Percentiles rank a stretch among this genome's conserved stretches.
phyloP scores from a whole-genome alignment of 2,888 invertebrate genomes.

The Cryptocephalus primarius region DNA sequence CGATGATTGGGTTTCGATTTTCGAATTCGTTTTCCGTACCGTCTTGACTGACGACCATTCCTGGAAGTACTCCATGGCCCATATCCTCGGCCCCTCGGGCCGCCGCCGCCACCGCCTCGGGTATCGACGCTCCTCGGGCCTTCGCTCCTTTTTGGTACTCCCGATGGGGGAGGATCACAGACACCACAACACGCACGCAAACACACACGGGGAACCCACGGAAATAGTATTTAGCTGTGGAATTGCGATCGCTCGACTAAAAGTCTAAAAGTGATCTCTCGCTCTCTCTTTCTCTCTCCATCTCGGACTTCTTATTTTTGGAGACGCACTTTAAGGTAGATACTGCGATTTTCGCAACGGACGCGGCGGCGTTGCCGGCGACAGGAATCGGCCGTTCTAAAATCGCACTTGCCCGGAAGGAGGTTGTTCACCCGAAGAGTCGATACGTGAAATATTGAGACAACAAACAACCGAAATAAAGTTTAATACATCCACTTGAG shows the following conservation, averaged over 20 bases:
- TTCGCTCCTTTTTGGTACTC: neutral
- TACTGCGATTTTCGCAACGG: neutral
- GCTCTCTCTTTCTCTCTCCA: too few species aligned
- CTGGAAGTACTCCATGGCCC: slow-evolving; percentile 39
- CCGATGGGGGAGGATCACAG: neutral
- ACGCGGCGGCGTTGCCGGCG: neutral
- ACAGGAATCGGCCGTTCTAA: too few species aligned
- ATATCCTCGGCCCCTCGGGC: slow-evolving; percentile 16
- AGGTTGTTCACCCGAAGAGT: too few species aligned
- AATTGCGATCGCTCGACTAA: slow-evolving; percentile 1
- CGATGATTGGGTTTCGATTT: too few species aligned
- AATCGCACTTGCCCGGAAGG: too few species aligned
- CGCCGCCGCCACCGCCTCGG: too few species aligned
- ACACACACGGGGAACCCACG: neutral
- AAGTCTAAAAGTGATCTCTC: neutral
- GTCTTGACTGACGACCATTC: slow-evolving; percentile 28
- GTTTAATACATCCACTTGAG: too few species aligned
- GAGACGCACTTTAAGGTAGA: slow-evolving; percentile 26
- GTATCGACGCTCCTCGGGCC: too few species aligned
- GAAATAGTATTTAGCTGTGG: neutral
- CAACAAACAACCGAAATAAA: too few species aligned
- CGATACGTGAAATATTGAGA: too few species aligned
- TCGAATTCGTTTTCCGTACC: slow-evolving; percentile 1
- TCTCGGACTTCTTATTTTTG: slow-evolving; percentile 27
- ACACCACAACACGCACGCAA: neutral